Evolutionary conservation across 2,797 vertebrate species (phyloP).

Genomic region (Rousettus madagascariensis): DNA sequence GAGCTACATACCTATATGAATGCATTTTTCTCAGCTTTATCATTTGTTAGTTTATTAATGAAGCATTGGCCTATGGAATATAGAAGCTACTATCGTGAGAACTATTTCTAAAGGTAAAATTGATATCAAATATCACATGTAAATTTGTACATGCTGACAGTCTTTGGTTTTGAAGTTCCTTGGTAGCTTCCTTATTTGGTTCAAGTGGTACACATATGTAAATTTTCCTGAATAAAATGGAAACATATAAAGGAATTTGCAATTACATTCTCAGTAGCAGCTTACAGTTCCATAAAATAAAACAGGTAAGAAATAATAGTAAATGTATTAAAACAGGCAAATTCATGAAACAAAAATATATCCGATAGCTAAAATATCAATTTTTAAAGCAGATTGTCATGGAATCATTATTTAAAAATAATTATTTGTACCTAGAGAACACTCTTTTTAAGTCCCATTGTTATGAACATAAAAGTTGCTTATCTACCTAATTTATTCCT

Average conservation of each 20-base stretch:
- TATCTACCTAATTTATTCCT: conserved; percentile 40
- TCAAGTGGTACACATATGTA: not conserved
- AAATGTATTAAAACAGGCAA: conserved; percentile 52
- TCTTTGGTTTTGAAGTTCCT: conserved; percentile 24
- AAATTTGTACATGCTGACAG: conserved; percentile 21
- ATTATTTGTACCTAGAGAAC: conserved; percentile 48
- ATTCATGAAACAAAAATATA: conserved; percentile 42
- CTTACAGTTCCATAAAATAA: conserved; percentile 43
- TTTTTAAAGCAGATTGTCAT: not conserved
- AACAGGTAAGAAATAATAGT: conserved; percentile 57
- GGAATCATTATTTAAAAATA: conserved; percentile 51
- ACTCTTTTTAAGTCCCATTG: conserved; percentile 37
- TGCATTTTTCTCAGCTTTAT: not conserved
- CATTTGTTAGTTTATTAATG: conserved; percentile 39
- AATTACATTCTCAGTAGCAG: conserved; percentile 24
- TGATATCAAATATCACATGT: conserved; percentile 12
- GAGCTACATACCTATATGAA: conserved; percentile 5
- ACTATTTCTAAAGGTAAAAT: conserved; percentile 53
- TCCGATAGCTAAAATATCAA: conserved; percentile 14
- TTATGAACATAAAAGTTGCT: conserved; percentile 63
- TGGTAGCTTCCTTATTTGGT: not conserved
- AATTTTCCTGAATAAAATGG: conserved; percentile 32
- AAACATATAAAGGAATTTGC: conserved; percentile 19
- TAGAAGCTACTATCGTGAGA: not conserved
- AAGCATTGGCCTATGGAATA: conserved; percentile 6